Evolutionary conservation across 2,888 invertebrate genomes (phyloP).

Genomic region (Copidosoma aretas): DNA sequence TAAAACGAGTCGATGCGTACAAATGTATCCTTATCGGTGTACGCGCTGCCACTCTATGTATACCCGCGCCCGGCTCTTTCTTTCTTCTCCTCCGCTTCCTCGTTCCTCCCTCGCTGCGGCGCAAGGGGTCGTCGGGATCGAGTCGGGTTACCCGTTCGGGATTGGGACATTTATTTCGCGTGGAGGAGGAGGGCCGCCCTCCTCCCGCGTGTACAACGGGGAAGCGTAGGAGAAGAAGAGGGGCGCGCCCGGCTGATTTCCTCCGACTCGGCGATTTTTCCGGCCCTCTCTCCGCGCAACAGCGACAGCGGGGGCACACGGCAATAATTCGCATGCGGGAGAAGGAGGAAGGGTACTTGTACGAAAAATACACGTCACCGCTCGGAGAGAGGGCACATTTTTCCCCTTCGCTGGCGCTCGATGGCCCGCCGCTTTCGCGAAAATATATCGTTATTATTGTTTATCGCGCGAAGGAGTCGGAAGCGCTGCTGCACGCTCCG

Average conservation of each 20-base stretch:
- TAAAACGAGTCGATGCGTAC: slow-evolving; percentile 18
- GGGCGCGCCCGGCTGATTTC: slow-evolving; percentile 28
- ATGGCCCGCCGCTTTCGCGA: neutral
- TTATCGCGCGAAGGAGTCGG: neutral
- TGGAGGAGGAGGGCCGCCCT: neutral
- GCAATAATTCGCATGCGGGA: neutral
- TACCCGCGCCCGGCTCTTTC: too few relatives aligned
- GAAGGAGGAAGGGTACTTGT: slow-evolving; percentile 3
- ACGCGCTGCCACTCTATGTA: too few relatives aligned
- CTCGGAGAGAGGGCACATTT: too few relatives aligned
- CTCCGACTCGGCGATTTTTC: slow-evolving; percentile 32
- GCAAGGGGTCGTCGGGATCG: neutral
- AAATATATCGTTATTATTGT: neutral
- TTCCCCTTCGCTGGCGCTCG: neutral
- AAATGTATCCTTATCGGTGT: too few relatives aligned
- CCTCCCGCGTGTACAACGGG: neutral
- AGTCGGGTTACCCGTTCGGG: slow-evolving; percentile 13
- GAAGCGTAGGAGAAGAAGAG: neutral
- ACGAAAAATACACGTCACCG: neutral
- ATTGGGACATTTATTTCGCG: slow-evolving; percentile 40
- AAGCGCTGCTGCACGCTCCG: neutral
- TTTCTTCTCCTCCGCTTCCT: too few relatives aligned
- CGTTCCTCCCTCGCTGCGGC: neutral
- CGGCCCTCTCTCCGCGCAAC: too few relatives aligned
- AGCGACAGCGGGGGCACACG: neutral